phyloP scores from a whole-genome alignment of 2,797 vertebrate species.

The Pipistrellus kuhlii region DNA sequence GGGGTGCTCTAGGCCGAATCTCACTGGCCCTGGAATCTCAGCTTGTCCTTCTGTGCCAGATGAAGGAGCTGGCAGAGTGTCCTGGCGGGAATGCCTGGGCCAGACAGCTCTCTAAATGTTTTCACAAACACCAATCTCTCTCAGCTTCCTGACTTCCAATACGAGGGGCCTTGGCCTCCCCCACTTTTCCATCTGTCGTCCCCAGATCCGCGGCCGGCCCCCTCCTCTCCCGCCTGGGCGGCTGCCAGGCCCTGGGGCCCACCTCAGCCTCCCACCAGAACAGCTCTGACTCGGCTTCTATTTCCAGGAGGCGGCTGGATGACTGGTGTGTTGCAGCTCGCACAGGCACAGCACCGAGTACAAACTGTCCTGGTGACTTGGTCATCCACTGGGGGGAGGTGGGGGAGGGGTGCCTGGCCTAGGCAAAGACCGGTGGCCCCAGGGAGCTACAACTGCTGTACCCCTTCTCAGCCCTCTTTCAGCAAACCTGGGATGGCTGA shows the following conservation, averaged over 20 bases:
- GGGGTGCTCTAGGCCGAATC: no score
- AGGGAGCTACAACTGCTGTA: neutral
- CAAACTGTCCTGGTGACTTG: neutral
- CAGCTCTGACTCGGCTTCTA: neutral
- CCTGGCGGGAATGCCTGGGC: neutral
- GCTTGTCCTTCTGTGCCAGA: neutral
- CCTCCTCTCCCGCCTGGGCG: neutral
- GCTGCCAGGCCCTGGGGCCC: neutral
- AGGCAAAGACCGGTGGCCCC: neutral
- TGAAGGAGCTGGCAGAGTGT: neutral
- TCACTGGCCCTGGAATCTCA: neutral
- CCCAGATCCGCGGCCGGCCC: fast-evolving
- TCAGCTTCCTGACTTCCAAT: neutral
- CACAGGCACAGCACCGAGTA: neutral
- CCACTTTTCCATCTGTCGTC: neutral
- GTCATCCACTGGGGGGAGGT: neutral
- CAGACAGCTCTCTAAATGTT: neutral
- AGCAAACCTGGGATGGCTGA: neutral
- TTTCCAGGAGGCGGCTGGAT: neutral
- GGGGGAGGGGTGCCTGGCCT: neutral
- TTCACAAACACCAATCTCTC: neutral
- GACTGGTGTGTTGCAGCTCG: neutral
- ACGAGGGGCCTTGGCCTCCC: neutral
- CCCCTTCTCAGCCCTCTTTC: neutral
- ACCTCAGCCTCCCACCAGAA: neutral